Base-by-base conservation (phyloP, 2,888 invertebrate genomes). In the Nomada hirtipes region DNA sequence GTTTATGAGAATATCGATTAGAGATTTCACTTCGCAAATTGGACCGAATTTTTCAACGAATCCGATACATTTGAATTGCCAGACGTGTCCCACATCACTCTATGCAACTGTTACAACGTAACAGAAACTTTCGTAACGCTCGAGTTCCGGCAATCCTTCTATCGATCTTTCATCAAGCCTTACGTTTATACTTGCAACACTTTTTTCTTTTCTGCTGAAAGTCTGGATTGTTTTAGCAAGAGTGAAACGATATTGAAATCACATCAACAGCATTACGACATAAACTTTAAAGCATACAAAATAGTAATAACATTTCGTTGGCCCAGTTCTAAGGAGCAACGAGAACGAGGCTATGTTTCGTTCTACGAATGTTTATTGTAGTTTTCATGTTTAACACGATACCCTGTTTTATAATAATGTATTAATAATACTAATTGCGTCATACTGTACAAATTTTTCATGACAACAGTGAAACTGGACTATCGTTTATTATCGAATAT, bases 131-230 rank as follows among this genome's bases (percentile, higher is more conserved):
- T 80, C 79, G 79, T 72, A 80, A 80, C 67, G 47, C 52, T 61
- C 61, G 57, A 68, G 79, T 80, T 80, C 79, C 79, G 79, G 67
- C 79, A 80, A 78, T 78, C 61, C 44, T 78, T 80, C 79, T 72
- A 78, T 80, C 79, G 79, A 80, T 80, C 79, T 80, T 80, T 80
- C 79, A 68, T 80, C 79, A 72, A 78, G 50, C 67, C 67, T 78
- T 72, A 71, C 79, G 79, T 68, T 78, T 71, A 67, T 72, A 72
- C 72, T 80, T 72, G 78, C 67, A 68, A 80, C 72, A 78, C 67
- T 80, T 80, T 80, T 78, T 78, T 72, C 67, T 36, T 47, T 29
- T 36, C 55, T 29, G 23, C 47, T 78, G 50, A 44, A 72, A 63
- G 72, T 42, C 52, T 52, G 68, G 36, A 72, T 80, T 52, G 79